Evolutionary conservation across 1,140 invertebrate species (phyloP), one percentile per base, ranked within the genome.

Genomic region (Psilanteris sp.): DNA sequence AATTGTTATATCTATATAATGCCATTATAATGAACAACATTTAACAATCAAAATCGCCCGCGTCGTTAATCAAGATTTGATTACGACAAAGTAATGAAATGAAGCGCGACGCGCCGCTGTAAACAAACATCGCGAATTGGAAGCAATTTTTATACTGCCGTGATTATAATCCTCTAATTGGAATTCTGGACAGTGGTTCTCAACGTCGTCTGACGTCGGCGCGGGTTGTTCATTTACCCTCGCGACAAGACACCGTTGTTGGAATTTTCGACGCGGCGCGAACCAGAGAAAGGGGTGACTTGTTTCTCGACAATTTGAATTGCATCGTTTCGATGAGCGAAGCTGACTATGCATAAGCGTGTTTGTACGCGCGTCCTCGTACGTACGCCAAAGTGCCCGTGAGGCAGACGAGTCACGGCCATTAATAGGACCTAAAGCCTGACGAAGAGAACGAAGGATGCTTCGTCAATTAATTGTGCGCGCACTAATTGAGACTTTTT

Each of bases 391-490:
- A 52, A 70, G 66, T 70, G 54, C 24, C 39, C 18, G 29, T 15
- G 59, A 66, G 59, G 52, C 32, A 66, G 57, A 46, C 48, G 24
- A 48, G 43, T 16, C 59, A 36, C n/a, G 54, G 44, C 71, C 59
- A 57, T 77, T 77, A 77, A 66, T 66, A 62, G 73, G 57, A 70
- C 41, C 44, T 50, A 74, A 59, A 66, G 46, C 43, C 41, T 31
- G 24, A 50, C 59, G 61, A 66, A 34, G 43, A 64, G 59, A 64
- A 61, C 44, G 43, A 70, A 54, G 64, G 43, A 64, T 44, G 57
- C 37, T 59, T 72, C 77, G 77, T 76, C 72, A 67, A 79, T 79
- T 79, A 76, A 79, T 79, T 76, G 72, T 71, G 68, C 72, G 62
- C 72, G 61, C 70, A 44, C 72, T 79, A 79, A 79, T 79, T 79